A percentile compares a stretch with the other conserved stretches of the same genome.
phyloP scores from a whole-genome alignment of 2,888 invertebrate genomes.

The Aphidoletes aphidimyza region DNA sequence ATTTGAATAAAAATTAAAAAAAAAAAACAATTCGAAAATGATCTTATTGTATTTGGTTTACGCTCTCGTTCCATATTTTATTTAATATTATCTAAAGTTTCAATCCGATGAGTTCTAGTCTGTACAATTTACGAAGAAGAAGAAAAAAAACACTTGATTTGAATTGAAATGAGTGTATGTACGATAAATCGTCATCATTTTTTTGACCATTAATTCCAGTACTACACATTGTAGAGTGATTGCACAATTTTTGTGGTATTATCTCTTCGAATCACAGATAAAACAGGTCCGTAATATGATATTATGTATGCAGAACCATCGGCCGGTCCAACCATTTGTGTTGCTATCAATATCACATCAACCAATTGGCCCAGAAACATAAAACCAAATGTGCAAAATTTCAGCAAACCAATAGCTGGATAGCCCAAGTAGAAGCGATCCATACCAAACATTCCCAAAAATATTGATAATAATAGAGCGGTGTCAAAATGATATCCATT shows the following conservation, averaged over 20 bases:
- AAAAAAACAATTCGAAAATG: not conserved
- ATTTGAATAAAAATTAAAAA: slow-evolving; percentile 3
- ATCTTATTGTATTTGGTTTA: not conserved
- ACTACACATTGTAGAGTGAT: slow-evolving; percentile 84
- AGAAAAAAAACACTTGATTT: too few relatives aligned
- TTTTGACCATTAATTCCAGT: slow-evolving; percentile 65
- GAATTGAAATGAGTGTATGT: slow-evolving; percentile 1
- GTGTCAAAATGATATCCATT: slow-evolving; percentile 95
- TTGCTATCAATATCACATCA: slow-evolving; percentile 86
- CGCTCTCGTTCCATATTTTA: too few relatives aligned
- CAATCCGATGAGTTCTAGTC: too few relatives aligned
- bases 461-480: slow-evolving; percentile 91
- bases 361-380: slow-evolving; percentile 95
- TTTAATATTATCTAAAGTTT: too few relatives aligned
- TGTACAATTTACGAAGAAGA: too few relatives aligned
- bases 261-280: slow-evolving; percentile 82
- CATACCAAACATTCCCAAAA: slow-evolving; percentile 97
- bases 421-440: slow-evolving; percentile 99
- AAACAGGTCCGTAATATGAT: slow-evolving; percentile 91
- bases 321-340: slow-evolving; percentile 86
- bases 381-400: slow-evolving; percentile 95
- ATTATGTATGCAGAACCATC: slow-evolving; percentile 95
- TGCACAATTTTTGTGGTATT: slow-evolving; percentile 85
- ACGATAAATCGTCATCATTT: not conserved
- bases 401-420: slow-evolving; percentile 92